phyloP scores from a whole-genome alignment of 1,140 invertebrate genomes.

The Brachionus koreanus region DNA sequence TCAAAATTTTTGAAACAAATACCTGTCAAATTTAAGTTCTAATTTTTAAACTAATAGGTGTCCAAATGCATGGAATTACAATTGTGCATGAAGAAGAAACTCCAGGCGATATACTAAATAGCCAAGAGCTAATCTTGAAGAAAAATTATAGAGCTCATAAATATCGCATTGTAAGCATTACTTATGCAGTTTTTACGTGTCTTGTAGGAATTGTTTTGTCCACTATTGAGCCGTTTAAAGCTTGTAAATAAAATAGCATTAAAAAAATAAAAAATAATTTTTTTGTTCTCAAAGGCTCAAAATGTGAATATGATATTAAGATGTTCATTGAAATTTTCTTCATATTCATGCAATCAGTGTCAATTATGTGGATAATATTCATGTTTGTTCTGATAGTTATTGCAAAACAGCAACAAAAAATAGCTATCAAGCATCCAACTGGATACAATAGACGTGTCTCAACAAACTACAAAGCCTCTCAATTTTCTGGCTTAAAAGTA shows the following conservation, averaged over 20 bases:
- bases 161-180: constrained; percentile 32
- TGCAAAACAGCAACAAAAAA: constrained; percentile 24
- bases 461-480: neutral
- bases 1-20: neutral
- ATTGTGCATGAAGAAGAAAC: neutral
- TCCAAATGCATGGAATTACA: neutral
- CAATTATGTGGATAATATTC: constrained; percentile 34
- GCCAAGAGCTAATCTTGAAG: constrained; percentile 9
- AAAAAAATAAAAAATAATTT: neutral
- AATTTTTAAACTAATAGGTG: neutral
- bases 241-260: neutral
- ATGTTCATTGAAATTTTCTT: constrained; percentile 43
- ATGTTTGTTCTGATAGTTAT: constrained; percentile 33
- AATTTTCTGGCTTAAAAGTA: neutral
- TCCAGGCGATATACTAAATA: neutral
- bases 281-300: neutral
- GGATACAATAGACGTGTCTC: constrained; percentile 34
- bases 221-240: constrained; percentile 36
- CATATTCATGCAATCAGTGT: constrained; percentile 35
- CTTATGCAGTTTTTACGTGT: constrained; percentile 18
- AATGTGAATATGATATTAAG: constrained; percentile 30
- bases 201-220: constrained; percentile 20
- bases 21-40: neutral
- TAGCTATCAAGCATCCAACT: constrained; percentile 33
- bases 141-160: constrained; percentile 36